phyloP scores from a whole-genome alignment of 2,888 invertebrate species.

The Xestoiulus laeticollis region DNA sequence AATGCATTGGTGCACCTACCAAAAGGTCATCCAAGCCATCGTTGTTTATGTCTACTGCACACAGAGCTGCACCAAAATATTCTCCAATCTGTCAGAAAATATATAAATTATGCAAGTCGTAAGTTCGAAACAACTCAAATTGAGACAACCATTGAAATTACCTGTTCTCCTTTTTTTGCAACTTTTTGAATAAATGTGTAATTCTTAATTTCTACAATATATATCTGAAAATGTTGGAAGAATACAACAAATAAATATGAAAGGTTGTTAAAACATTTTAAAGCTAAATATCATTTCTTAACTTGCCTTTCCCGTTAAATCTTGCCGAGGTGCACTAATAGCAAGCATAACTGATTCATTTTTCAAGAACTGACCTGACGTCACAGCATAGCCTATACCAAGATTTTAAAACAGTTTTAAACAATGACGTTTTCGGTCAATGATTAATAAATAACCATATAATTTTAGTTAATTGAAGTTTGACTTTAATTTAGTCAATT shows the following conservation, averaged over 20 bases:
- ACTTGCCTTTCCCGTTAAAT: conserved; percentile 62
- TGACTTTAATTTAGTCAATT: no score
- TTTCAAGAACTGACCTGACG: conserved; percentile 62
- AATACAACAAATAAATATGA: no score
- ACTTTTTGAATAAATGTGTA: conserved; percentile 54
- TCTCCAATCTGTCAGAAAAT: conserved; percentile 66
- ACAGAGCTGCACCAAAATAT: conserved; percentile 73
- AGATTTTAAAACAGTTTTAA: no score
- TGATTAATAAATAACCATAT: no score
- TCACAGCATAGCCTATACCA: conserved; percentile 61
- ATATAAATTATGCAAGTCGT: background rate
- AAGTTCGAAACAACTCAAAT: no score
- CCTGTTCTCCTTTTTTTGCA: conserved; percentile 60
- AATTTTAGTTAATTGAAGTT: no score
- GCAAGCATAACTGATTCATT: conserved; percentile 64
- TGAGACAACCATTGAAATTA: no score
- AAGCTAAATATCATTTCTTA: no score
- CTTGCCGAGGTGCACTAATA: conserved; percentile 69
- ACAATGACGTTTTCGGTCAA: no score
- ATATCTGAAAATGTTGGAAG: conserved; percentile 57
- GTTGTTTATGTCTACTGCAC: conserved; percentile 72
- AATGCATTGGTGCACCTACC: conserved; percentile 71
- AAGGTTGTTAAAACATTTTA: no score
- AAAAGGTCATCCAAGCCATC: conserved; percentile 73
- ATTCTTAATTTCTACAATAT: conserved; percentile 65